A percentile compares a stretch with the other conserved stretches of the same genome.
Conservation (phyloP, 2,888 invertebrate species). For the Melanotus villosus region DNA sequence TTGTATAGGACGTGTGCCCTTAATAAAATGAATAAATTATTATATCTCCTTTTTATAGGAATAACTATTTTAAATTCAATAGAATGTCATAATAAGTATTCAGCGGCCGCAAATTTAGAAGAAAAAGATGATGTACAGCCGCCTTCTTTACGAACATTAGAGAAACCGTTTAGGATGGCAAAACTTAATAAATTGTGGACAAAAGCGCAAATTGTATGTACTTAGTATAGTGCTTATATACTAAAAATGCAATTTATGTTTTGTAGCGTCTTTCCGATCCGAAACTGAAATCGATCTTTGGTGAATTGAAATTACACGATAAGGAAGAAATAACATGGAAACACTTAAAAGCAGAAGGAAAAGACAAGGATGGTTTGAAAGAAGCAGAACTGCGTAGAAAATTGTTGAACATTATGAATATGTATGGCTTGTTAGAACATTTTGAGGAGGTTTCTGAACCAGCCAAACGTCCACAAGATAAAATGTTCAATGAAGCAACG, state of each 20-base stretch:
- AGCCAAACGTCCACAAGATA: constrained; percentile 71
- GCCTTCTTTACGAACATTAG: constrained; percentile 76
- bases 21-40: background rate
- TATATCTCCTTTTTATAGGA: background rate
- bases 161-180: constrained; percentile 91
- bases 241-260: background rate
- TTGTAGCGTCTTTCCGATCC: constrained; percentile 75
- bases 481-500: constrained; percentile 67
- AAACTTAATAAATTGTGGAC: constrained; percentile 92
- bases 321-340: constrained; percentile 92
- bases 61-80: background rate
- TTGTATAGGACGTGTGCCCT: too few species aligned
- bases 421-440: constrained; percentile 85
- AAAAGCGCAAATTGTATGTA: constrained; percentile 88
- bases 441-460: constrained; percentile 75
- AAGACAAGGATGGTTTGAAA: constrained; percentile 89
- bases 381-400: constrained; percentile 86
- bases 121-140: constrained; percentile 59
- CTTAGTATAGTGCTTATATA: constrained; percentile 20
- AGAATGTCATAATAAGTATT: constrained; percentile 75
- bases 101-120: constrained; percentile 70
- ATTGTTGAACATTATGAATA: constrained; percentile 85
- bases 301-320: constrained; percentile 92
- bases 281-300: constrained; percentile 88
- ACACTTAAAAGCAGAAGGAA: constrained; percentile 83